phyloP scores from a whole-genome alignment of 2,797 vertebrate species.

The Pangasius djambal region DNA sequence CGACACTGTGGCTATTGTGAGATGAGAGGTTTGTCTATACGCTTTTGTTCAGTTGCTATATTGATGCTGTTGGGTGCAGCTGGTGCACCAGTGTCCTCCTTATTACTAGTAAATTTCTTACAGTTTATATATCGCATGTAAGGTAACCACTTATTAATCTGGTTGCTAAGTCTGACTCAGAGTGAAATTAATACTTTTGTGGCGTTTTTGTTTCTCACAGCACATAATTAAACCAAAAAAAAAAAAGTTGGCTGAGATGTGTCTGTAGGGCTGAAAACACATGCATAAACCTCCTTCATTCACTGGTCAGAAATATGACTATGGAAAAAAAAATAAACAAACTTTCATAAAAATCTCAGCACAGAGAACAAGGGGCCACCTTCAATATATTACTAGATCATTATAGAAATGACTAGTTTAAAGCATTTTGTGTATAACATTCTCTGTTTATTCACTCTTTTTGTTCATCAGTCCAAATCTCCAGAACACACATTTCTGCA shows the following conservation, averaged over 20 bases:
- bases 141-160: background rate
- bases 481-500: background rate
- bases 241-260: background rate
- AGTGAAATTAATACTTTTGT: background rate
- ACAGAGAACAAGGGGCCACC: background rate
- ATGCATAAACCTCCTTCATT: background rate
- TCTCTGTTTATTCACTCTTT: background rate
- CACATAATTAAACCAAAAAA: background rate
- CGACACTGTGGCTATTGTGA: no score
- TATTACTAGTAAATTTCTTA: background rate
- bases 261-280: background rate
- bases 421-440: background rate
- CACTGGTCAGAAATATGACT: background rate
- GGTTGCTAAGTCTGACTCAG: background rate
- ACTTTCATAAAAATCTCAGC: background rate
- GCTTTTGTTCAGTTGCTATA: background rate
- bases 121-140: background rate
- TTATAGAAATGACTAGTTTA: background rate
- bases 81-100: background rate
- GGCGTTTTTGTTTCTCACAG: background rate
- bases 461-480: background rate
- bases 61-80: background rate
- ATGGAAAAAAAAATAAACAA: background rate
- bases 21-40: background rate
- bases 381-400: background rate